Conservation (phyloP, 1,140 invertebrate genomes). For the Drosophila sulfurigaster region DNA sequence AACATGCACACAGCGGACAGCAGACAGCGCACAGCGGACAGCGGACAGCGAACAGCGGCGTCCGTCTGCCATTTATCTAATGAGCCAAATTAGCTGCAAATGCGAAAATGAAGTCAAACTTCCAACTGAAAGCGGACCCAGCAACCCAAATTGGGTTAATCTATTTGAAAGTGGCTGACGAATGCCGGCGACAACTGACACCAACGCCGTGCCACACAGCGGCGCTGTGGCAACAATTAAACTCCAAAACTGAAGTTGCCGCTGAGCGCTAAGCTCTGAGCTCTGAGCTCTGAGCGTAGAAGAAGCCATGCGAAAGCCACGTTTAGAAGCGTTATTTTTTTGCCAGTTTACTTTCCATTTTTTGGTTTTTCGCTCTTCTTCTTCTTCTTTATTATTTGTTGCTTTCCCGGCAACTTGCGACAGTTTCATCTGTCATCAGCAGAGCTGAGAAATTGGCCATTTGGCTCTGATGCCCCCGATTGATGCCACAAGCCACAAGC, state of each 20-base stretch:
- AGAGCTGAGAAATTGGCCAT: not conserved
- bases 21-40: not conserved
- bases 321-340: slow-evolving; percentile 46
- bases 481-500: not conserved
- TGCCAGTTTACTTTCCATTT: slow-evolving; percentile 52
- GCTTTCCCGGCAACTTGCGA: slow-evolving; percentile 22
- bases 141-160: slow-evolving; percentile 73
- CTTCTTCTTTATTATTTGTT: not conserved
- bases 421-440: slow-evolving; percentile 18
- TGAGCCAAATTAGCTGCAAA: slow-evolving; percentile 43
- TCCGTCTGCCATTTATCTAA: slow-evolving; percentile 22
- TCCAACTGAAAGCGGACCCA: slow-evolving; percentile 54
- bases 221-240: no score
- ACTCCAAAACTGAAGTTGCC: no score
- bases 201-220: not conserved
- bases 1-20: not conserved
- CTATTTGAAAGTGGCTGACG: slow-evolving; percentile 71
- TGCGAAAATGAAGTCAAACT: slow-evolving; percentile 37
- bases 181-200: slow-evolving; percentile 10
- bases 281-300: not conserved
- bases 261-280: no score
- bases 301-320: slow-evolving; percentile 46
- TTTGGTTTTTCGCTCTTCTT: slow-evolving; percentile 29
- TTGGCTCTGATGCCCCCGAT: not conserved
- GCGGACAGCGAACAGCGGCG: not conserved